Percentiles rank a stretch among this genome's conserved stretches.
phyloP scores from a whole-genome alignment of 2,888 invertebrate species.

The Tethea ocularis region DNA sequence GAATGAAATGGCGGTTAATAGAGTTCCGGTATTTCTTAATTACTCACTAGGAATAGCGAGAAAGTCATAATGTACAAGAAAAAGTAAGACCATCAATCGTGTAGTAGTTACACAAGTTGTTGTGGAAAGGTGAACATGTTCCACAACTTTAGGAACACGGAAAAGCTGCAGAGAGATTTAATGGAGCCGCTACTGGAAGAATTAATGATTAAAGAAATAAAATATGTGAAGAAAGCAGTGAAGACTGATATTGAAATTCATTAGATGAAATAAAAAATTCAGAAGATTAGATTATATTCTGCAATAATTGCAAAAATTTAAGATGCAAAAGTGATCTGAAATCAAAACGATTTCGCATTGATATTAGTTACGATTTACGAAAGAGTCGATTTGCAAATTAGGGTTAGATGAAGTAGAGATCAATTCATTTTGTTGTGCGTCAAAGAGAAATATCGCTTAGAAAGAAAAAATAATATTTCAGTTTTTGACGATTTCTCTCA shows the following conservation, averaged over 20 bases:
- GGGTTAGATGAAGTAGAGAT: background rate
- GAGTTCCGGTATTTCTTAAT: constrained; percentile 3
- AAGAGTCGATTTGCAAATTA: background rate
- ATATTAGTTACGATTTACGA: background rate
- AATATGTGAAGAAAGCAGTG: background rate
- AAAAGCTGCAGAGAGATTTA: constrained; percentile 24
- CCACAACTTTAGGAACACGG: constrained; percentile 28
- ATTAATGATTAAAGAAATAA: background rate
- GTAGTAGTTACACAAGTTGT: constrained; percentile 25
- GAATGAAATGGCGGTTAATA: background rate
- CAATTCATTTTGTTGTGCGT: background rate
- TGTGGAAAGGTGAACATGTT: constrained; percentile 27
- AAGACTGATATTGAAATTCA: background rate
- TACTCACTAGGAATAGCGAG: constrained; percentile 1
- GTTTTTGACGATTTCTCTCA: no score
- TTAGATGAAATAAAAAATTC: no score
- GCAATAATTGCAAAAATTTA: background rate
- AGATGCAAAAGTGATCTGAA: constrained; percentile 1
- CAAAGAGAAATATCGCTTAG: background rate
- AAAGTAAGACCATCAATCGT: constrained; percentile 20
- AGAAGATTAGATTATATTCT: background rate
- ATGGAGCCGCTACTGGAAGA: constrained; percentile 12
- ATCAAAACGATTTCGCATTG: background rate
- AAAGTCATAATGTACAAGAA: constrained; percentile 18
- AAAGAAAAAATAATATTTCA: background rate